Conservation (phyloP, 2,113 vertebrate species). For the Theropithecus gelada region DNA sequence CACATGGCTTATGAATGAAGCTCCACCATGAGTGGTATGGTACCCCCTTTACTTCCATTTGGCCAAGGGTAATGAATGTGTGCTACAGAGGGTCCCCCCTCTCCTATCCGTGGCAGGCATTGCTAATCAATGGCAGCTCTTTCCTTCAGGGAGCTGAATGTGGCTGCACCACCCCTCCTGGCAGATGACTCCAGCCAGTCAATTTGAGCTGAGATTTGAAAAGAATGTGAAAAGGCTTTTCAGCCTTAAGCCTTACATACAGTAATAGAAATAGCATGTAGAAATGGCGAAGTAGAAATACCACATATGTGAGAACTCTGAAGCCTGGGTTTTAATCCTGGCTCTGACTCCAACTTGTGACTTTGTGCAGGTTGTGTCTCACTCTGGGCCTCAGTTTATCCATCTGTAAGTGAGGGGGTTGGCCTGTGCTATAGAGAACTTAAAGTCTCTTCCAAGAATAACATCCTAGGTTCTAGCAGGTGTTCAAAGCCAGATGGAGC, state of each 20-base stretch:
- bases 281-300: background rate
- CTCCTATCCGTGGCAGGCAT: background rate
- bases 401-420: background rate
- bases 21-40: background rate
- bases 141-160: background rate
- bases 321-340: background rate
- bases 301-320: background rate
- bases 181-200: background rate
- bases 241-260: background rate
- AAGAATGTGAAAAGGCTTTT: background rate
- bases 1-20: background rate
- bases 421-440: background rate
- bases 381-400: background rate
- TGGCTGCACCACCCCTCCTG: background rate
- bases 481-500: constrained; percentile 15
- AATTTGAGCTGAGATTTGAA: background rate
- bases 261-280: too few relatives aligned
- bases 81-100: too few relatives aligned
- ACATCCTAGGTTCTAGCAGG: background rate
- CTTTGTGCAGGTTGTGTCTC: background rate
- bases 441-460: background rate
- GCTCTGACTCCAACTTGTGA: background rate
- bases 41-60: background rate
- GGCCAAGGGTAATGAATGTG: background rate
- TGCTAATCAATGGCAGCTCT: background rate